These are phyloP conservation scores for Asobara japonica DNA, from an alignment of 1,140 invertebrate species.

Conservation along the genomic window DNA sequence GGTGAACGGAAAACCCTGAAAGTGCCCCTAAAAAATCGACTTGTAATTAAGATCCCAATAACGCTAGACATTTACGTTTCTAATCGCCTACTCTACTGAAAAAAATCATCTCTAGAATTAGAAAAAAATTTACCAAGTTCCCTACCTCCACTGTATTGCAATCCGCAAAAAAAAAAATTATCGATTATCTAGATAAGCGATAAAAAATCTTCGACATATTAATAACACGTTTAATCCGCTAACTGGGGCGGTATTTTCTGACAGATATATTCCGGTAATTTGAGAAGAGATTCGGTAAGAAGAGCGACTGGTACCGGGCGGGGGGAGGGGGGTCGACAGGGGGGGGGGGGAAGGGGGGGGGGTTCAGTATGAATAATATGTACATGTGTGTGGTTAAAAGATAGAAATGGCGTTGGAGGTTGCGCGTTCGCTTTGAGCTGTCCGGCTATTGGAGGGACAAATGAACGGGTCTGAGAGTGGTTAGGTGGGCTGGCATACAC, in stretches of 20 bases:
- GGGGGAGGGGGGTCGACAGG: constrained; percentile 31
- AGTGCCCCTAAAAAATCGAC: too few relatives aligned
- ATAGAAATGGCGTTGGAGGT: constrained; percentile 49
- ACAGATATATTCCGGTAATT: constrained; percentile 30
- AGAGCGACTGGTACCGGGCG: constrained; percentile 29
- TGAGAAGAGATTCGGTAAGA: constrained; percentile 29
- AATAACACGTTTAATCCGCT: constrained; percentile 45
- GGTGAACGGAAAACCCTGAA: too few relatives aligned
- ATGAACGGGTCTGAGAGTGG: constrained; percentile 51
- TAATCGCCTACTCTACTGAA: too few relatives aligned
- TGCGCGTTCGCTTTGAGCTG: constrained; percentile 52
- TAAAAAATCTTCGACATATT: too few relatives aligned
- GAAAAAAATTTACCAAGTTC: background rate
- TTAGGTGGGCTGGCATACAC: constrained; percentile 40
- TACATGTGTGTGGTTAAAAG: constrained; percentile 13
- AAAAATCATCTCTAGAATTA: too few relatives aligned
- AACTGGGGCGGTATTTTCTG: constrained; percentile 44
- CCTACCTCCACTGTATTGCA: too few relatives aligned
- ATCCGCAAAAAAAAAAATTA: constrained; percentile 21
- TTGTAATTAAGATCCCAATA: too few relatives aligned
- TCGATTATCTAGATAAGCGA: too few relatives aligned
- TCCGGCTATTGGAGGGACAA: constrained; percentile 56
- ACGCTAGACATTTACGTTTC: too few relatives aligned
- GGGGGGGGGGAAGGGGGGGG: constrained; percentile 24
- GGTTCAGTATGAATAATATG: constrained; percentile 35